phyloP scores from a whole-genome alignment of 2,113 vertebrate species.

The Cinclus mexicanus region DNA sequence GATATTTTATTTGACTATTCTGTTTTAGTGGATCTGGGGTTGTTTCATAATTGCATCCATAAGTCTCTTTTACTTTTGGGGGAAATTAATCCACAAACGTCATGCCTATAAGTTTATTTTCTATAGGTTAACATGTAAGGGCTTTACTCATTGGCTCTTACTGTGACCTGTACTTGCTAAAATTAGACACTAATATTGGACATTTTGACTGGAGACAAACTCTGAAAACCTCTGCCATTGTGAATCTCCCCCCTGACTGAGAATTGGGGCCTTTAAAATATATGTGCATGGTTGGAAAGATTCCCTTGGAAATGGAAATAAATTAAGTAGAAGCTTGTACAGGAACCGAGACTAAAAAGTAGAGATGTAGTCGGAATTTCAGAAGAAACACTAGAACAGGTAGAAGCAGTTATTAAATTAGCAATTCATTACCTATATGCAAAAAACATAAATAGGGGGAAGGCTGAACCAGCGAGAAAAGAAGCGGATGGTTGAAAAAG shows the following conservation, averaged over 20 bases:
- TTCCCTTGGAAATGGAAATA: background rate
- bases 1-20: background rate
- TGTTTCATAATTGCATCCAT: background rate
- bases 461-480: background rate
- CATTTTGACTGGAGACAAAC: background rate
- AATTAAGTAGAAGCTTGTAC: background rate
- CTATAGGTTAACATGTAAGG: fast-evolving
- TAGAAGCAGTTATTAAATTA: background rate
- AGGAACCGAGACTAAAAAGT: background rate
- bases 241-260: background rate
- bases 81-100: background rate
- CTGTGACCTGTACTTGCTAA: background rate
- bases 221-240: background rate
- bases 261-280: background rate
- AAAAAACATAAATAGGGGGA: background rate
- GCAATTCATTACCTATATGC: background rate
- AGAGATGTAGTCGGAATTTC: background rate
- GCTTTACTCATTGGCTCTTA: background rate
- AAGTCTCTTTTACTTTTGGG: background rate
- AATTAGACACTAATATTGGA: background rate
- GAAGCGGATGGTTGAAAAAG: background rate
- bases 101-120: background rate
- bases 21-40: background rate
- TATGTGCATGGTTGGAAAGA: background rate
- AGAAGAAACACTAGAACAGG: background rate